Base-by-base conservation (phyloP, 2,797 vertebrate species). In the Microcaecilia unicolor region DNA sequence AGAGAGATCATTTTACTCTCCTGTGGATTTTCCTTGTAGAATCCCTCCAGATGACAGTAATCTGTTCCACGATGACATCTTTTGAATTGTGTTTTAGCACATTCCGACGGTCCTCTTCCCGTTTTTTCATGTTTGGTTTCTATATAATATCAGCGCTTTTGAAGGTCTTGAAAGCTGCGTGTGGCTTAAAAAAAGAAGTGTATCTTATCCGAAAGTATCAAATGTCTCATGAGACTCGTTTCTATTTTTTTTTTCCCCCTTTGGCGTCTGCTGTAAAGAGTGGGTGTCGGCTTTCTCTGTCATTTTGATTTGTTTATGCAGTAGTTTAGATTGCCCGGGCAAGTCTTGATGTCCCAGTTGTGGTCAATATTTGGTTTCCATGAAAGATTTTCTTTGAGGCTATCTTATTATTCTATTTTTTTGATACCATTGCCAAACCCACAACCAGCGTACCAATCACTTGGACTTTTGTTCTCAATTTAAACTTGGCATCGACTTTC, bases 401-500 rank as follows among this genome's bases (percentile, higher is more conserved):
- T 61, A 42, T 81, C 54, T 76, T 61, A 57, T 25, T 15, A 21
- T 35, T 29, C n/a, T n/a, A n/a, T n/a, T n/a, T n/a, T 61, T 51
- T 12, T 43, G 56, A 45, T 16, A 16, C 36, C 41, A 28, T 58
- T 67, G 73, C 88, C 86, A 90, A 92, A 90, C 55, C 89, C 86
- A 78, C 88, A 87, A 86, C 81, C 85, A 87, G 92, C 91, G 73
- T 64, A 72, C 65, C 59, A 31, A 72, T 78, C 76, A 49, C 63
- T 72, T 75, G 51, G 45, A 72, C 76, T 90, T 90, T 92, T 89
- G 81, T 89, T 92, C 80, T 81, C 85, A 84, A 89, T 92, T 92
- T 89, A 79, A 78, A 74, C 80, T 83, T 89, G 86, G 86, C 83
- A 64, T 63, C 44, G 37, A 50, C 62, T 54, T 41, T 43, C 29